These are phyloP conservation scores for Microhierax caerulescens DNA, from an alignment of 2,797 vertebrate genomes.

Conservation along the genomic window DNA sequence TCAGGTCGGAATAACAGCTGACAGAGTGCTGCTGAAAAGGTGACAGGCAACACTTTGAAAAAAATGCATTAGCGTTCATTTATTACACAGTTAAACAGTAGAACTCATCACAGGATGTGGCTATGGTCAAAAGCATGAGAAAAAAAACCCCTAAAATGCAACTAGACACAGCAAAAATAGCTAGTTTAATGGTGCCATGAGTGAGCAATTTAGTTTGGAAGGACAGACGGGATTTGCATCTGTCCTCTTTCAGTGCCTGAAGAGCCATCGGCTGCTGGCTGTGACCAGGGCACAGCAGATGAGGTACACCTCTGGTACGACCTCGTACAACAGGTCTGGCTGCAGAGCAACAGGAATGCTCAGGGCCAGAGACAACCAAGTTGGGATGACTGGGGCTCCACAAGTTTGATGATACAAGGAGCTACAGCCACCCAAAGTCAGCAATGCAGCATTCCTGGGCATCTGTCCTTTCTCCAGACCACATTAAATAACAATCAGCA, in stretches of 20 bases:
- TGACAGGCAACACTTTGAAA: background rate
- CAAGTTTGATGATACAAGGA: fast-evolving
- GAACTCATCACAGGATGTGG: constrained; percentile 42
- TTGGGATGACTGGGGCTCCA: background rate
- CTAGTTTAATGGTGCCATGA: background rate
- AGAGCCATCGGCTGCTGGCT: background rate
- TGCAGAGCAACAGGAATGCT: background rate
- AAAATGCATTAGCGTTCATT: background rate
- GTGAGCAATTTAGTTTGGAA: background rate
- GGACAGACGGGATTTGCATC: background rate
- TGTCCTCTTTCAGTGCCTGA: background rate
- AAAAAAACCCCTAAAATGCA: background rate
- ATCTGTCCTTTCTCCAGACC: background rate
- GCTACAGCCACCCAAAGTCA: background rate
- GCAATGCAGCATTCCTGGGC: background rate
- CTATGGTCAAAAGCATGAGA: constrained; percentile 21
- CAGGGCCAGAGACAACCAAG: background rate
- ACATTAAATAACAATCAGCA: background rate
- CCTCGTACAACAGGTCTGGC: background rate
- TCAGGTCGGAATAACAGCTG: background rate
- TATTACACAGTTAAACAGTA: background rate
- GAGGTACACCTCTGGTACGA: fast-evolving
- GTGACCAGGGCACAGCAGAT: fast-evolving
- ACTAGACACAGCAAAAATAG: background rate
- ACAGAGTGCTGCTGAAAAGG: background rate